Evolutionary conservation across 2,113 vertebrate genomes (phyloP).

Genomic region (Equus quagga): DNA sequence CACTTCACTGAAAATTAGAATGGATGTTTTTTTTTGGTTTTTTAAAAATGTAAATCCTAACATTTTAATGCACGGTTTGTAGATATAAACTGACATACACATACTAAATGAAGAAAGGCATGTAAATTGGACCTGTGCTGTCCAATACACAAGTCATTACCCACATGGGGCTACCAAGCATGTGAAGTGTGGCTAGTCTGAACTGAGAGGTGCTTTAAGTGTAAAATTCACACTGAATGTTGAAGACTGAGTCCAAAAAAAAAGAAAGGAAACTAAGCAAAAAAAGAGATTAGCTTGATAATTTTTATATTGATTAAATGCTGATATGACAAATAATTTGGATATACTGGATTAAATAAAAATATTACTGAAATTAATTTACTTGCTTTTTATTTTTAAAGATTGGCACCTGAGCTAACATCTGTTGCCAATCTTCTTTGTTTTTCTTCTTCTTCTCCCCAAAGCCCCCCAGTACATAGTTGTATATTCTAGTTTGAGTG

Average conservation of each 20-base stretch:
- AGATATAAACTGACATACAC: background rate
- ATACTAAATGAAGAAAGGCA: background rate
- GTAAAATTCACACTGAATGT: background rate
- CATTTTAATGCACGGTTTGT: background rate
- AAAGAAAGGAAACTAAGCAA: background rate
- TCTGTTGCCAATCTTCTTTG: no score
- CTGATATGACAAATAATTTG: background rate
- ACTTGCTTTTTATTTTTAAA: background rate
- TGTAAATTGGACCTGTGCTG: background rate
- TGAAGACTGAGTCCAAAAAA: background rate
- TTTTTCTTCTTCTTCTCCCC: no score
- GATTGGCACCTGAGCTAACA: no score
- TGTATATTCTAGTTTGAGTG: no score
- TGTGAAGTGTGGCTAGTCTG: background rate
- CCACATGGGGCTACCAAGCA: background rate
- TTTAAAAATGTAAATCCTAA: slow-evolving; percentile 13
- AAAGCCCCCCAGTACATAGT: no score
- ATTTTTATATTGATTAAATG: slow-evolving; percentile 12
- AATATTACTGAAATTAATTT: slow-evolving; percentile 18
- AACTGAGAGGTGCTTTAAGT: background rate
- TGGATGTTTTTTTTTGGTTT: background rate
- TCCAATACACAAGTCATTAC: background rate
- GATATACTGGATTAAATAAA: slow-evolving; percentile 20
- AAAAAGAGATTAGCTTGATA: background rate
- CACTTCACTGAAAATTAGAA: background rate